phyloP scores from a whole-genome alignment of 2,113 vertebrate species.

The Bujurquina vittata region DNA sequence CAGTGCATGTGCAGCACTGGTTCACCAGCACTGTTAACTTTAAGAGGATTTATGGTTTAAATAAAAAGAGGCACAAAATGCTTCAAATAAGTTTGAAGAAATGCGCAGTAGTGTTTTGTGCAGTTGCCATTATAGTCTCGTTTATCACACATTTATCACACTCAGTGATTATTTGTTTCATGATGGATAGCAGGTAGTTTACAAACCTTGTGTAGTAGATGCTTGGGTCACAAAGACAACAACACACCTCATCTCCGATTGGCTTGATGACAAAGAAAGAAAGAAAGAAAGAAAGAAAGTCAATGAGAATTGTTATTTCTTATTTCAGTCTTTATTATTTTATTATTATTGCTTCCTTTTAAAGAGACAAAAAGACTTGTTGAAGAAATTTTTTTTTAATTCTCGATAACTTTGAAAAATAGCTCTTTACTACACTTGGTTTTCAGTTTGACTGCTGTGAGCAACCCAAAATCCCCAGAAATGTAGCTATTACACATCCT shows the following conservation, averaged over 20 bases:
- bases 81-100: neutral
- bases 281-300: neutral
- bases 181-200: neutral
- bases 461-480: too few relatives aligned
- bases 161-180: neutral
- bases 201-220: constrained; percentile 61
- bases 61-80: neutral
- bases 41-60: neutral
- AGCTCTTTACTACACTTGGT: too few relatives aligned
- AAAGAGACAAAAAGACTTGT: too few relatives aligned
- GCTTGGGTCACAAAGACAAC: constrained; percentile 60
- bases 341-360: too few relatives aligned
- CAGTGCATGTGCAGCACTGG: too few relatives aligned
- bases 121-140: neutral
- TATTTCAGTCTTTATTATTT: too few relatives aligned
- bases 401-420: too few relatives aligned
- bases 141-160: neutral
- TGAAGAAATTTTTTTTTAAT: too few relatives aligned
- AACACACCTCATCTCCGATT: constrained; percentile 80
- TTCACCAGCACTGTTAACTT: neutral
- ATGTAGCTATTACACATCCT: too few relatives aligned
- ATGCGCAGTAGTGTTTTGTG: neutral
- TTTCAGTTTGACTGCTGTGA: too few relatives aligned
- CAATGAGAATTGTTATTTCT: too few relatives aligned
- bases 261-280: constrained; percentile 55